Evolutionary conservation across 2,888 invertebrate genomes (phyloP), one percentile per base, ranked within the genome.

Genomic region (Acrocyrtus sp.): DNA sequence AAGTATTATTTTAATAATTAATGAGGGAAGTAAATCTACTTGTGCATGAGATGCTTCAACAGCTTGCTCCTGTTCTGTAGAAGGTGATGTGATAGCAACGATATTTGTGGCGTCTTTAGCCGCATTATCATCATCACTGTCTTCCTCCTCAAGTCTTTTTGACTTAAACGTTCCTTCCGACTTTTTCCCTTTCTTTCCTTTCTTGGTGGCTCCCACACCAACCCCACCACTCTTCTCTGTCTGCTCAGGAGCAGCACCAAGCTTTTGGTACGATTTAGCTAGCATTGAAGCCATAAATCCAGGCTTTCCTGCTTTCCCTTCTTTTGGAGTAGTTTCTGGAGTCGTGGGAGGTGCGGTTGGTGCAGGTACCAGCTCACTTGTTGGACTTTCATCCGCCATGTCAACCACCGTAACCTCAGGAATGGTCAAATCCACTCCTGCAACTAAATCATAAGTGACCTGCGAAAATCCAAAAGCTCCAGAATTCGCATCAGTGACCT

Each of bases 361-460:
- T 24, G 1, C n/a, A 15, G 27, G 3, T 50, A 3, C 24, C 17
- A 39, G 39, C 27, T 43, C 43, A 4, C 54, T 43, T 53, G 39
- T 43, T 39, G 29, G 39, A 50, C 51, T 51, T 34, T 56, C 56
- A 24, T 17, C 39, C 1, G 27, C 19, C 27, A 41, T 45, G n/a
- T 22, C 54, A 34, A 27, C 70, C n/a, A n/a, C n/a, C n/a, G 15
- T 50, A 12, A 66, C 57, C 39, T 66, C 66, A n/a, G 58, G 58
- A 39, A 58, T 66, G 3, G 29, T 29, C n/a, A n/a, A n/a, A 60
- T 34, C 39, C 6, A 19, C 54, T 3, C 50, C 72, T 5, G 56
- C 75, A 10, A 76, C 53, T 17, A 76, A 34, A 48, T 76, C 76
- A 65, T 76, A 60, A 41, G 54, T 75, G 39, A 76, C 72, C 45